These are phyloP conservation scores for Drosophila nikananu DNA, from an alignment of 1,140 invertebrate species.

Conservation along the genomic window DNA sequence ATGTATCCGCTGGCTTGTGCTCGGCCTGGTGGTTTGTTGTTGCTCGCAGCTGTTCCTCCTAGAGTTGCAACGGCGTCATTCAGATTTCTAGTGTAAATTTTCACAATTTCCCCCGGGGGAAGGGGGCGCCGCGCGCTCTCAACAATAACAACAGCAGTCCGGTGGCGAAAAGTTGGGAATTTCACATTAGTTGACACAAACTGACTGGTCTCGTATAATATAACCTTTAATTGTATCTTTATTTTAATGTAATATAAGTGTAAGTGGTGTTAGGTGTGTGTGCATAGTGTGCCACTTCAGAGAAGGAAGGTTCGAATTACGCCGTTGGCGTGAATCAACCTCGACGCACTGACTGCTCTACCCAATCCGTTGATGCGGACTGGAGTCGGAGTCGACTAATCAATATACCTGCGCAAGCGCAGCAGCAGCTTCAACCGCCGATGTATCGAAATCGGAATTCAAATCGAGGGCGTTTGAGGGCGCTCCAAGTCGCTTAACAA, in stretches of 20 bases:
- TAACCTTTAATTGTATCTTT: slow-evolving; percentile 61
- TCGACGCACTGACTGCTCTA: slow-evolving; percentile 62
- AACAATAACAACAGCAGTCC: slow-evolving; percentile 15
- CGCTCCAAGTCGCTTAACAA: slow-evolving; percentile 22
- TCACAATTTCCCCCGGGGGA: slow-evolving; percentile 34
- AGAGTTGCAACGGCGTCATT: slow-evolving; percentile 47
- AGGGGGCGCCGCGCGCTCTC: slow-evolving; percentile 18
- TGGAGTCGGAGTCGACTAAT: slow-evolving; percentile 51
- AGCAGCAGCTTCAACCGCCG: slow-evolving; percentile 30
- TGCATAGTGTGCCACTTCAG: slow-evolving; percentile 55
- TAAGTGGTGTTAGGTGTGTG: slow-evolving; percentile 53
- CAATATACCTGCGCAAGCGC: slow-evolving; percentile 74
- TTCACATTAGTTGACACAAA: slow-evolving; percentile 34
- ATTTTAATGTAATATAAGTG: slow-evolving; percentile 56
- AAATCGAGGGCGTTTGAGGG: slow-evolving; percentile 37
- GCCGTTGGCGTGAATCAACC: slow-evolving; percentile 69
- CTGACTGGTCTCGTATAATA: slow-evolving; percentile 47
- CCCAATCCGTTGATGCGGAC: slow-evolving; percentile 27
- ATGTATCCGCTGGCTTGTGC: slow-evolving; percentile 59
- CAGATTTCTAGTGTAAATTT: slow-evolving; percentile 33
- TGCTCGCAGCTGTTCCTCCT: slow-evolving; percentile 70
- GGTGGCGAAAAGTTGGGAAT: slow-evolving; percentile 1
- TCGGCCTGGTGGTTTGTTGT: slow-evolving; percentile 59
- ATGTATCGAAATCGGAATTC: slow-evolving; percentile 62
- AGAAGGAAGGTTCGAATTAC: slow-evolving; percentile 60